Conservation (phyloP, 92 coral and sea anemone species). For the Epizoanthus illoricatus region DNA sequence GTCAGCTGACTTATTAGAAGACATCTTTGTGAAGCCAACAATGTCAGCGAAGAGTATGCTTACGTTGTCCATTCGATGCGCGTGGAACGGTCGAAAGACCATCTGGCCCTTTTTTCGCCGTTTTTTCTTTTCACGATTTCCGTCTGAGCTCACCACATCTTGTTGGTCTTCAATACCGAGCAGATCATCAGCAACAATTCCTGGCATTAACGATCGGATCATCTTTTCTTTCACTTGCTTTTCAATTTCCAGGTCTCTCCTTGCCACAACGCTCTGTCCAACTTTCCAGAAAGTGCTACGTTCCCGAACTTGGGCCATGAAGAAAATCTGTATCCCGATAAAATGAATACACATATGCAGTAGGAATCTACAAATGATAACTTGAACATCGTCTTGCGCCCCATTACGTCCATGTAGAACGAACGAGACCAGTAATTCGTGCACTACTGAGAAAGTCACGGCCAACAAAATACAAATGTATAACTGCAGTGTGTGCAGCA, state of each 20-base stretch:
- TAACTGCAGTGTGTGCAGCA: slow-evolving; percentile 87
- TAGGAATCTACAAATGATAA: slow-evolving; percentile 70
- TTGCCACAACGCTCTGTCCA: slow-evolving; percentile 96
- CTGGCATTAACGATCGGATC: slow-evolving; percentile 97
- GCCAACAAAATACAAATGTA: slow-evolving; percentile 89
- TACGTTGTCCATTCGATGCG: slow-evolving; percentile 98
- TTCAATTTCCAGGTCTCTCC: slow-evolving; percentile 91
- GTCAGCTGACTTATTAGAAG: slow-evolving; percentile 95
- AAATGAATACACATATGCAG: slow-evolving; percentile 92
- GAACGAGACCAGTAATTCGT: slow-evolving; percentile 76
- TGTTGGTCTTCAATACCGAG: slow-evolving; percentile 68
- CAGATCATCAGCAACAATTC: slow-evolving; percentile 76
- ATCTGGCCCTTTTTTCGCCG: slow-evolving; percentile 76
- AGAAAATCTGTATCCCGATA: slow-evolving; percentile 90
- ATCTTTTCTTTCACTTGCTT: slow-evolving; percentile 93
- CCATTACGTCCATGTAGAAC: slow-evolving; percentile 13
- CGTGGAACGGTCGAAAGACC: slow-evolving; percentile 92
- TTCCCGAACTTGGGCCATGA: slow-evolving; percentile 99
- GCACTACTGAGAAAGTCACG: slow-evolving; percentile 81
- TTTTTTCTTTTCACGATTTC: slow-evolving; percentile 67
- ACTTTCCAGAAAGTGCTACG: slow-evolving; percentile 99
- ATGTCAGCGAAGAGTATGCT: slow-evolving; percentile 98
- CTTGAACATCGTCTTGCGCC: slow-evolving; percentile 43
- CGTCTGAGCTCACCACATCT: slow-evolving; percentile 63
- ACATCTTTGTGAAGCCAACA: slow-evolving; percentile 98